phyloP scores from a whole-genome alignment of 2,797 vertebrate species.

The Eremophila alpestris region DNA sequence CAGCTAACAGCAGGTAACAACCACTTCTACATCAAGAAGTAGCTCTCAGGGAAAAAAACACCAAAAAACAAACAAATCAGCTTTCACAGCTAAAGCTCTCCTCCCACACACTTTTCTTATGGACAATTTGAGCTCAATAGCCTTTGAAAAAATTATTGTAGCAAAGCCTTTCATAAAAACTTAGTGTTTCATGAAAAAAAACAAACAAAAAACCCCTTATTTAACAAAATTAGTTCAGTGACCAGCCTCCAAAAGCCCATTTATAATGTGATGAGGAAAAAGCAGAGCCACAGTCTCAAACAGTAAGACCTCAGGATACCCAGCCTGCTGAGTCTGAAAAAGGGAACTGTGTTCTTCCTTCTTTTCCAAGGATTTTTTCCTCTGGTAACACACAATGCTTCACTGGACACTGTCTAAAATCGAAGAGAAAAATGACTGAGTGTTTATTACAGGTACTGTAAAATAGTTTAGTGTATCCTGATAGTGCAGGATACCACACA shows the following conservation, averaged over 20 bases:
- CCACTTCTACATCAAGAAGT: not conserved
- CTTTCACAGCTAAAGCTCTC: not conserved
- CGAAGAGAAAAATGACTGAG: constrained; percentile 68
- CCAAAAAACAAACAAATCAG: not conserved
- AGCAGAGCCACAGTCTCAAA: not conserved
- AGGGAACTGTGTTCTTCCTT: not conserved
- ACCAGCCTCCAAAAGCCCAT: not conserved
- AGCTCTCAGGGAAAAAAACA: not conserved
- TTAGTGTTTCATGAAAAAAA: not conserved
- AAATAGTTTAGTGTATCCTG: not conserved
- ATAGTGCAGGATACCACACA: not conserved
- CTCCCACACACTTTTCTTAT: not conserved
- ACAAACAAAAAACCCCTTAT: rapidly evolving
- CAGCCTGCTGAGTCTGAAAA: not conserved
- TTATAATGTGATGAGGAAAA: not conserved
- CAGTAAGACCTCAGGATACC: not conserved
- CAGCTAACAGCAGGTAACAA: not conserved
- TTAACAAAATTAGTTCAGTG: not conserved
- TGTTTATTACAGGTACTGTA: not conserved
- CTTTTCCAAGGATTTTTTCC: constrained; percentile 36
- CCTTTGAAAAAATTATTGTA: not conserved
- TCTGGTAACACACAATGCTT: constrained; percentile 64
- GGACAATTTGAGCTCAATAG: not conserved
- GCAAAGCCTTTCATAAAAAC: not conserved
- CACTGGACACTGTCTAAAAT: constrained; percentile 63